Percentiles rank a stretch among this genome's conserved stretches.
Conservation (phyloP, 1,140 invertebrate genomes). For the Rhagoletis zephyria region DNA sequence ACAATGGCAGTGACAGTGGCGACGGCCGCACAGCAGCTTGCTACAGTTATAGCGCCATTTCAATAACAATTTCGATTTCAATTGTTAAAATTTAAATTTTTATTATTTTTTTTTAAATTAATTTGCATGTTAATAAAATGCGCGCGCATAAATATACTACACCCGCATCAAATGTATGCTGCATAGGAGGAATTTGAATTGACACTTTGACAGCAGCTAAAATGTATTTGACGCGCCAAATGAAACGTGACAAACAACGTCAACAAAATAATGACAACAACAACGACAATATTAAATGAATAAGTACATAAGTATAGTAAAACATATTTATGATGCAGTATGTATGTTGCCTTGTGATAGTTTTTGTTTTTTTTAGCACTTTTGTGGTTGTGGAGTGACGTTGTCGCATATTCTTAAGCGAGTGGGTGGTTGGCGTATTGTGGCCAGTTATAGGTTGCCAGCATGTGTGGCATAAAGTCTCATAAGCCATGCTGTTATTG, state of each 20-base stretch:
- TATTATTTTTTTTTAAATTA: not conserved
- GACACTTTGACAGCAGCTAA: conserved; percentile 24
- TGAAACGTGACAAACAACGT: conserved; percentile 36
- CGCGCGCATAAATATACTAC: not conserved
- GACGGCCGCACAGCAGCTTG: not conserved
- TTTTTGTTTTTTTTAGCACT: not conserved
- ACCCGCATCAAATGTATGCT: not conserved
- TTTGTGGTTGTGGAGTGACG: not conserved
- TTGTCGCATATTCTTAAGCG: not conserved
- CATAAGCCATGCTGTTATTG: conserved; percentile 7
- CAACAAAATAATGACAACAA: not conserved
- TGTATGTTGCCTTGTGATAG: not conserved
- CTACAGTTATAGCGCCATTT: conserved; percentile 36
- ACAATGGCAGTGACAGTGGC: conserved; percentile 36
- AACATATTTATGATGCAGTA: not conserved
- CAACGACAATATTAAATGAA: not conserved
- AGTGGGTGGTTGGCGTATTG: not conserved
- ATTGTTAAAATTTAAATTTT: conserved; percentile 36
- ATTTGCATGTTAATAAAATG: not conserved
- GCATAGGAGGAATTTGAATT: conserved; percentile 15
- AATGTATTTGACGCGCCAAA: conserved; percentile 33
- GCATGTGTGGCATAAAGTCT: not conserved
- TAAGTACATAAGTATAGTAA: not conserved
- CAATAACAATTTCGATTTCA: conserved; percentile 34
- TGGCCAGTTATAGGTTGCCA: not conserved